These are phyloP conservation scores for Bradypodion ventrale DNA, from an alignment of 2,797 vertebrate genomes.

Conservation along the genomic window DNA sequence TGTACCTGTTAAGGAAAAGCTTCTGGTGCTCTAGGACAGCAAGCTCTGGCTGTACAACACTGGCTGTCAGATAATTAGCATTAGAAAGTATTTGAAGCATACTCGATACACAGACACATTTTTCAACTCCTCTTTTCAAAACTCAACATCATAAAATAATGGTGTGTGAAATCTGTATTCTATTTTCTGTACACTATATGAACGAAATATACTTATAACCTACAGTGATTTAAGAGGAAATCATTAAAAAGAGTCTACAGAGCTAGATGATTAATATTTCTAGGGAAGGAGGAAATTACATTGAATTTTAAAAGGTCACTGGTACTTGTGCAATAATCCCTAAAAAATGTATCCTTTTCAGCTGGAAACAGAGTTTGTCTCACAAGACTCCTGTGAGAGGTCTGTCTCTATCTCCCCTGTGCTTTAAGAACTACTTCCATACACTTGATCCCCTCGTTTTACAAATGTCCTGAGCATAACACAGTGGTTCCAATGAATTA, in stretches of 20 bases:
- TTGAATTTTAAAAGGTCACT: not conserved
- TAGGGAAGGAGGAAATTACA: not conserved
- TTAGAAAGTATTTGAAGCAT: too few species aligned
- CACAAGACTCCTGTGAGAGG: not conserved
- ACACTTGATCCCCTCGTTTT: not conserved
- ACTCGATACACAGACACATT: too few species aligned
- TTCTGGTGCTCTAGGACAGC: not conserved
- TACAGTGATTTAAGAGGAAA: not conserved
- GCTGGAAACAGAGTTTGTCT: not conserved
- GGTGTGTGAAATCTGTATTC: not conserved
- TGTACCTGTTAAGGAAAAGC: not conserved
- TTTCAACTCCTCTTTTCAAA: too few species aligned
- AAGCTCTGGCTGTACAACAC: not conserved
- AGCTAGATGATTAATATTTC: not conserved
- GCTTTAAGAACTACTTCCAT: not conserved
- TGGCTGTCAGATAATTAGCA: too few species aligned
- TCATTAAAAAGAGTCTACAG: not conserved
- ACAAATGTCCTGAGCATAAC: not conserved
- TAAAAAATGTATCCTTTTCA: not conserved
- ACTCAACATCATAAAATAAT: not conserved
- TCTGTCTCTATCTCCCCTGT: not conserved
- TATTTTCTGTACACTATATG: not conserved
- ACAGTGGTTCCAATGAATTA: not conserved
- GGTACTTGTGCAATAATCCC: not conserved
- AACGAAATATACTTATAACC: too few species aligned